Percentiles rank a stretch among this genome's conserved stretches.
Evolutionary conservation across 2,888 invertebrate species (phyloP).

Genomic region (Ephialtes manifestator): DNA sequence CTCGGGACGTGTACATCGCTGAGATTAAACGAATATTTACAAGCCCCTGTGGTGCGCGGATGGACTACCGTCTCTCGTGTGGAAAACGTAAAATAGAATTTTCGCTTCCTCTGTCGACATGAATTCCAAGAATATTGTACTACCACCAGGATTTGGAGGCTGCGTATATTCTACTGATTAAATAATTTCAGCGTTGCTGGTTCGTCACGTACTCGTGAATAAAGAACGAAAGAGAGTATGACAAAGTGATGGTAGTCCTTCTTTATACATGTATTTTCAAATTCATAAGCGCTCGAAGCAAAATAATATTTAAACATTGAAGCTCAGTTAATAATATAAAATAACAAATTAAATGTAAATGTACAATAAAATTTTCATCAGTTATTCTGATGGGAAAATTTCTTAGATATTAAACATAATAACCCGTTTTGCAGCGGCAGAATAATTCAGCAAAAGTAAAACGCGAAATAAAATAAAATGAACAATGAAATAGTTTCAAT

Average conservation of each 20-base stretch:
- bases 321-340: not conserved
- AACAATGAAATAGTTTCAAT: too few relatives aligned
- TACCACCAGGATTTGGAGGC: constrained; percentile 77
- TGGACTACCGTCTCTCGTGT: constrained; percentile 25
- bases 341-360: too few relatives aligned
- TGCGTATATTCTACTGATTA: constrained; percentile 23
- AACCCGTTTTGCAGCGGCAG: too few relatives aligned
- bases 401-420: too few relatives aligned
- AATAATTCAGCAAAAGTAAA: too few relatives aligned
- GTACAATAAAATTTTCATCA: too few relatives aligned
- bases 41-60: constrained; percentile 37
- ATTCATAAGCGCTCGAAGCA: not conserved
- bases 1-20: constrained; percentile 2
- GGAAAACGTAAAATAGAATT: constrained; percentile 16
- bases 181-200: constrained; percentile 1
- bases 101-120: constrained; percentile 87
- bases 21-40: constrained; percentile 61
- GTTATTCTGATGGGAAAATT: too few relatives aligned
- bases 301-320: not conserved
- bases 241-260: not conserved
- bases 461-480: too few relatives aligned
- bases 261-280: not conserved
- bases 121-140: constrained; percentile 68
- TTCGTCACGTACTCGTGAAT: not conserved
- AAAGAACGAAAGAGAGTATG: not conserved